Evolutionary conservation across 2,797 vertebrate genomes (phyloP).

Genomic region (Philypnodon macrostomus): DNA sequence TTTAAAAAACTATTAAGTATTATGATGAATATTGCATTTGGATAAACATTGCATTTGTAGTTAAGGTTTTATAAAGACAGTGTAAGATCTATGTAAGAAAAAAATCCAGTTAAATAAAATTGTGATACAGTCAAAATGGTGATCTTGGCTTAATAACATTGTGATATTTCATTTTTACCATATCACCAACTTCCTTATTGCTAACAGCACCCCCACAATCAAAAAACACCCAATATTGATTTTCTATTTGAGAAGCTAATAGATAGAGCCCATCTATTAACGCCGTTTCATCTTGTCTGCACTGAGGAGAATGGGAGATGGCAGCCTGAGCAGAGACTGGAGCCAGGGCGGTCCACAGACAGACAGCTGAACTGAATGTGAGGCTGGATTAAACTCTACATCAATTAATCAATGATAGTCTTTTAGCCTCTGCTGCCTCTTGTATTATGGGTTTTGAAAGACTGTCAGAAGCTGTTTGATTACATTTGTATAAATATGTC

Average conservation of each 20-base stretch:
- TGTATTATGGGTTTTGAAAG: conserved; percentile 1
- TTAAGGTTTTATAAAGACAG: no score
- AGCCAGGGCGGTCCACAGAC: conserved; percentile 15
- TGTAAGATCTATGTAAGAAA: no score
- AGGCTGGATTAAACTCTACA: conserved; percentile 24
- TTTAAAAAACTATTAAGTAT: no score
- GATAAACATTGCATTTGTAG: no score
- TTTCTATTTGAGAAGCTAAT: conserved; percentile 44
- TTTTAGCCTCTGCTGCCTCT: conserved; percentile 8
- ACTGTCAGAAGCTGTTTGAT: neutral
- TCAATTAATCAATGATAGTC: conserved; percentile 32
- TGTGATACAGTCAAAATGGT: conserved; percentile 17
- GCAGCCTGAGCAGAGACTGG: conserved; percentile 20
- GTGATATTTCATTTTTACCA: no score
- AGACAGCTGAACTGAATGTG: conserved; percentile 15
- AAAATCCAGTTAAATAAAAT: no score
- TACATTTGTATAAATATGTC: no score
- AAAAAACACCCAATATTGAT: conserved; percentile 39
- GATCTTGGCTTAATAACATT: no score
- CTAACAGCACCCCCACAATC: conserved; percentile 5
- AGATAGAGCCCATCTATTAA: conserved; percentile 49
- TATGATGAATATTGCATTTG: no score
- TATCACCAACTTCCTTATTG: conserved; percentile 37
- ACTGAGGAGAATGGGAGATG: conserved; percentile 18
- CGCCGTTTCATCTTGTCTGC: conserved; percentile 36